Conservation (phyloP, 2,888 invertebrate species). For the Coelopa pilipes region DNA sequence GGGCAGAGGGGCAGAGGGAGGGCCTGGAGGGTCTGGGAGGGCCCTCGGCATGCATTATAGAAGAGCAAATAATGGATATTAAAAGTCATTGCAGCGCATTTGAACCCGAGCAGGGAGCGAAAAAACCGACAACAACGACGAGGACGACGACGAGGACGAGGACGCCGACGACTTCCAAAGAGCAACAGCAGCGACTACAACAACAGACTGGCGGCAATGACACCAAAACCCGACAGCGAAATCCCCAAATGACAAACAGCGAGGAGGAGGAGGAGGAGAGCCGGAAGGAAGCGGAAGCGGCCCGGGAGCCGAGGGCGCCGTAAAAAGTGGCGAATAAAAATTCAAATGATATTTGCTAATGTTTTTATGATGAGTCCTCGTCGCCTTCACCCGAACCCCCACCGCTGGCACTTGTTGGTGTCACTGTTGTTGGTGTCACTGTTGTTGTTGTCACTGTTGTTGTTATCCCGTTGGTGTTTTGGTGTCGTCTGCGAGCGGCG, state of each 20-base stretch:
- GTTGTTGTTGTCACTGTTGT: background rate
- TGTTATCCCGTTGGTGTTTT: no score
- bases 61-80: slow-evolving; percentile 57
- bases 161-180: background rate
- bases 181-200: slow-evolving; percentile 6
- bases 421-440: background rate
- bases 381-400: background rate
- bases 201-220: background rate
- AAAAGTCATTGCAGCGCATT: slow-evolving; percentile 55
- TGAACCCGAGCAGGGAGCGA: background rate
- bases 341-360: slow-evolving; percentile 36
- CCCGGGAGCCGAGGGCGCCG: background rate
- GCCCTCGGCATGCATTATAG: slow-evolving; percentile 25
- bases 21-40: no score
- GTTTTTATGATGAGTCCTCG: slow-evolving; percentile 32
- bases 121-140: background rate
- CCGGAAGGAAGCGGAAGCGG: background rate
- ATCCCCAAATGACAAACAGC: no score
- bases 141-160: background rate
- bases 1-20: no score
- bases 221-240: background rate
- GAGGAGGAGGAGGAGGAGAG: background rate
- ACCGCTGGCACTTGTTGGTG: no score
- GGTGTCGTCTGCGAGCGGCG: slow-evolving; percentile 3
- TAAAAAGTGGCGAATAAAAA: slow-evolving; percentile 23